Conservation (phyloP, 1,140 invertebrate genomes). For the Brachionus rotundiformis region DNA sequence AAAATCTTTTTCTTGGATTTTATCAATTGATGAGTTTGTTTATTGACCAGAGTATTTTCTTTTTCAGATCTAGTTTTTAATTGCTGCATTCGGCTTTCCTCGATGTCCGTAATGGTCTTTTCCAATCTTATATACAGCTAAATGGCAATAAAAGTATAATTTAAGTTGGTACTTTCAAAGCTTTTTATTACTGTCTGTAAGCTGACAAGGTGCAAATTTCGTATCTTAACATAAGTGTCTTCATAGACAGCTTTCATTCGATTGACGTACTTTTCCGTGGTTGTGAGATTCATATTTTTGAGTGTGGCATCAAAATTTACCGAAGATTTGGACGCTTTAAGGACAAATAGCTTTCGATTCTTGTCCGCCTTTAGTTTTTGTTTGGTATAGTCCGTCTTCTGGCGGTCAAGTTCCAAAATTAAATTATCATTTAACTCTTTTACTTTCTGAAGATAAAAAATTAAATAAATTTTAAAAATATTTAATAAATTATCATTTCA, state of each 20-base stretch:
- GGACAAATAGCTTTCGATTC: background rate
- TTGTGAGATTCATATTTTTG: conserved; percentile 26
- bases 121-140: conserved; percentile 12
- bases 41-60: conserved; percentile 21
- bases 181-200: background rate
- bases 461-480: background rate
- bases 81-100: conserved; percentile 34
- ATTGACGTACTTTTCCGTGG: conserved; percentile 18
- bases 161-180: background rate
- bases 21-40: conserved; percentile 37
- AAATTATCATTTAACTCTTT: conserved; percentile 17
- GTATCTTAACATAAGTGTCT: background rate
- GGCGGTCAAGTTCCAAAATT: background rate
- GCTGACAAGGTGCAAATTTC: background rate
- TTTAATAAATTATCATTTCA: too few species aligned
- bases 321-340: conserved; percentile 27
- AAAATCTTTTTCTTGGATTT: conserved; percentile 34
- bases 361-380: conserved; percentile 13
- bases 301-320: conserved; percentile 10
- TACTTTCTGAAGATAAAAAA: conserved; percentile 41
- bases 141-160: background rate
- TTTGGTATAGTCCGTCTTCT: background rate
- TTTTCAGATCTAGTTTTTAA: conserved; percentile 37
- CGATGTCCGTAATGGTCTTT: background rate
- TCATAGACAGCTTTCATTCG: conserved; percentile 24